A percentile compares a stretch with the other conserved stretches of the same genome.
phyloP scores from a whole-genome alignment of 2,888 invertebrate genomes.

The Acrobeloides nanus region DNA sequence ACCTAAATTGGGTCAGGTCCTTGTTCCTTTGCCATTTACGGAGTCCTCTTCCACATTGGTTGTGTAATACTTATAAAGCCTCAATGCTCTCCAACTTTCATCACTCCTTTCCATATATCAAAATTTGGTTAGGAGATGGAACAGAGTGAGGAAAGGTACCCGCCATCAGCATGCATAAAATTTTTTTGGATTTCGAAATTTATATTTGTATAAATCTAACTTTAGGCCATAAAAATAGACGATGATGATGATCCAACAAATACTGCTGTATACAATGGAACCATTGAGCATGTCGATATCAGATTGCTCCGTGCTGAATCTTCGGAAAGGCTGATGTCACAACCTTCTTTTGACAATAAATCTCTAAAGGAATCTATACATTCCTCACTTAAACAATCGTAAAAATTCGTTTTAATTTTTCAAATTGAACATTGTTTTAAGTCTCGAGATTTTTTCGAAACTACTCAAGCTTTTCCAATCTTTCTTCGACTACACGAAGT shows the following conservation, averaged over 20 bases:
- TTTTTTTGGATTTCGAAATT: too few relatives aligned
- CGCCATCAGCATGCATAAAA: too few relatives aligned
- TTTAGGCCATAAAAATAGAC: constrained; percentile 20
- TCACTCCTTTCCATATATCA: too few relatives aligned
- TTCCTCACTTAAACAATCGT: constrained; percentile 5
- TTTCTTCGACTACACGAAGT: constrained; percentile 20
- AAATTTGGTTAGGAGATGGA: too few relatives aligned
- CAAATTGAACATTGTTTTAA: not conserved
- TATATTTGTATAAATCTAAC: too few relatives aligned
- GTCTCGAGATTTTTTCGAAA: not conserved
- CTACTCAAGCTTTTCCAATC: constrained; percentile 3
- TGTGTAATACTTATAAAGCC: too few relatives aligned
- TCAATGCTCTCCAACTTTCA: too few relatives aligned
- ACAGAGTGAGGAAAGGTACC: too few relatives aligned
- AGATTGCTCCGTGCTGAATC: not conserved
- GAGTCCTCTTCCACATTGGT: too few relatives aligned
- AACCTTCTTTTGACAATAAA: not conserved
- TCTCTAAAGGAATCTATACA: not conserved
- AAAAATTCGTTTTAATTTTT: constrained; percentile 7
- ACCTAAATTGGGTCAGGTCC: too few relatives aligned
- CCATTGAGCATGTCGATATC: constrained; percentile 7
- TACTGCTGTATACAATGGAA: constrained; percentile 7
- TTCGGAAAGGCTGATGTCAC: constrained; percentile 6
- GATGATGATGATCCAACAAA: constrained; percentile 10
- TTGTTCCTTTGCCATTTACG: too few relatives aligned